Evolutionary conservation across 2,113 vertebrate species (phyloP).

Genomic region (Chlorodrepanis virens): DNA sequence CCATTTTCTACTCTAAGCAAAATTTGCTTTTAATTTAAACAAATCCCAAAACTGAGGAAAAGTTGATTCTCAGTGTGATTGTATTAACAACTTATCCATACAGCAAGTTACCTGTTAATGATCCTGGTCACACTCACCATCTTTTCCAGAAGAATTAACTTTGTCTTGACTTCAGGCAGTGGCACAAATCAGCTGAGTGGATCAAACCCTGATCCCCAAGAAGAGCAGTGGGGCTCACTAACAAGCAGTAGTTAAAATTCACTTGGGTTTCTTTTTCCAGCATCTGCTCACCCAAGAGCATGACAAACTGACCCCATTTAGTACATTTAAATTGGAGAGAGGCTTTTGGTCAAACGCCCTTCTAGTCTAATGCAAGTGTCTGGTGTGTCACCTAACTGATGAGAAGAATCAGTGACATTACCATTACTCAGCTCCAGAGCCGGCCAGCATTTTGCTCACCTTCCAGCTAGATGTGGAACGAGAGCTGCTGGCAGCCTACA

Average conservation of each 20-base stretch:
- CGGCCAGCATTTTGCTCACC: neutral
- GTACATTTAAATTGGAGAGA: neutral
- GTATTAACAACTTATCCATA: neutral
- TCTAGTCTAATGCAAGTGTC: neutral
- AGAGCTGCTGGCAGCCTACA: neutral
- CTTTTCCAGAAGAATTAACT: neutral
- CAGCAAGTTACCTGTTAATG: neutral
- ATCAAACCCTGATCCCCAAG: neutral
- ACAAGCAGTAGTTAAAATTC: neutral
- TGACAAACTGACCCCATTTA: neutral
- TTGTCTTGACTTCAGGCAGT: neutral
- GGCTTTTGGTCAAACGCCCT: neutral
- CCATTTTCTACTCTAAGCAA: neutral
- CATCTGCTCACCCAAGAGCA: neutral
- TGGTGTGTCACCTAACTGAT: neutral
- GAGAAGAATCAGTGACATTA: neutral
- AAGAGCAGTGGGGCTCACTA: neutral
- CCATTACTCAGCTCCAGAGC: neutral
- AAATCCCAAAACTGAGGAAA: neutral
- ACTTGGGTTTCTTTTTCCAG: neutral
- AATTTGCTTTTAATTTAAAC: neutral
- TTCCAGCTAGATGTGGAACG: fast-evolving
- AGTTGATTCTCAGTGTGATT: neutral
- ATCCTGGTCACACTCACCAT: neutral
- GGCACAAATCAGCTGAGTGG: neutral